Evolutionary conservation across 2,888 invertebrate genomes (phyloP).

Genomic region (Nymphalis polychloros): DNA sequence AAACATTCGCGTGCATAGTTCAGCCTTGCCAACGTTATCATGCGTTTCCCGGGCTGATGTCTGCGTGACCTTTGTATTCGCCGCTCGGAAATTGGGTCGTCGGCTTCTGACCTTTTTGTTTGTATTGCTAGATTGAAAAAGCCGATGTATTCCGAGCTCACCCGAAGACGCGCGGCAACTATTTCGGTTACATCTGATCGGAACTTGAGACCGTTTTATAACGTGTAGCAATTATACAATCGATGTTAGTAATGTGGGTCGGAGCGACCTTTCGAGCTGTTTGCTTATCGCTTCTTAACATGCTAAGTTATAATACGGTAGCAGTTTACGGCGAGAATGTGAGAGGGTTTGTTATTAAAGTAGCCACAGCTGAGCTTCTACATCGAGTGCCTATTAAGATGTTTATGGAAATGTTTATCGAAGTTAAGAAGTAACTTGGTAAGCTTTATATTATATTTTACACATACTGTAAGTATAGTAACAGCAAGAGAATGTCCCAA

Average conservation of each 20-base stretch:
- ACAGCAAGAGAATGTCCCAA: too few relatives aligned
- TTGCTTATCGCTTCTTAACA: constrained; percentile 28
- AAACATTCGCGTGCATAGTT: constrained; percentile 53
- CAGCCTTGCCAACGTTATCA: constrained; percentile 74
- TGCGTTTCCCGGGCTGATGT: constrained; percentile 71
- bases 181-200: constrained; percentile 57
- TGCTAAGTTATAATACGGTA: constrained; percentile 33
- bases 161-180: constrained; percentile 57
- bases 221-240: constrained; percentile 8
- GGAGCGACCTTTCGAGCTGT: constrained; percentile 30
- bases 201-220: constrained; percentile 10
- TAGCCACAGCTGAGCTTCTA: constrained; percentile 33
- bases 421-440: neutral
- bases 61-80: constrained; percentile 72
- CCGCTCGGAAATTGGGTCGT: constrained; percentile 72
- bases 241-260: constrained; percentile 34
- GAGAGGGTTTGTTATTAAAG: constrained; percentile 30
- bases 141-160: constrained; percentile 59
- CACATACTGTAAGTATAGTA: too few relatives aligned
- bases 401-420: constrained; percentile 22
- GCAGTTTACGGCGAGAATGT: constrained; percentile 30
- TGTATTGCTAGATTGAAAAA: constrained; percentile 66
- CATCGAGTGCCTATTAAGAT: constrained; percentile 30
- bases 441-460: neutral
- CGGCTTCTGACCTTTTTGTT: constrained; percentile 79